Base-by-base conservation (phyloP, 53 echinoderm and acorn worm genomes). In the Actinopyga echinites region DNA sequence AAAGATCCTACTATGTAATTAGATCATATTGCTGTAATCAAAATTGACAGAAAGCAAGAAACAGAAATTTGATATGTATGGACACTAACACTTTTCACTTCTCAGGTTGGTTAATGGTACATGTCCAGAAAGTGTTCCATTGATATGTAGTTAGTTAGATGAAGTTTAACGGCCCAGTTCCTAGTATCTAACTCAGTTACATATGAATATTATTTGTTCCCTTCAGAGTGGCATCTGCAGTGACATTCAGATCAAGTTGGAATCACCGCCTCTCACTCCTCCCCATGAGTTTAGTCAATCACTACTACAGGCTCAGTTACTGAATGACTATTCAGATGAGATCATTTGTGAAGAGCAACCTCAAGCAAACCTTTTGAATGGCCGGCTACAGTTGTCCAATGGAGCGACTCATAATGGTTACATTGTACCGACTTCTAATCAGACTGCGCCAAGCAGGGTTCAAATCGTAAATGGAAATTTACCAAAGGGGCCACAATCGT, bases 201-300 rank as follows among this genome's bases (percentile, higher is more conserved):
- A 68, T 68, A 13, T 23, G 30, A 62, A 11, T 62, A 26, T 30
- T 62, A 13, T 69, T 29, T 75, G 44, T 34, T 79, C 23, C 25
- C 11, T 49, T 43, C 83, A 82, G 83, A 82, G 59, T 87, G 82
- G 62, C 30, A 29, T 75, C 15, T 37, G 15, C 20, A 21, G 63
- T 25, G 54, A 84, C 23, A 56, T 90, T 30, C 88, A 93, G 67
- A 58, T 95, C 86, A 94, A 93, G 69, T 69, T 97, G 22, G 99
- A 97, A 62, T 94, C 99, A 21, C 94, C 99, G 6, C 99, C 99
- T 19, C 87, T 97, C 37, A 97, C 94, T 35, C 99, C 99, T 0
- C 99, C 94, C 35, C 83, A 88, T 28, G 97, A 96, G n/a, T 30
- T 62, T 4, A 5, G 12, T 62, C 63, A 28, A 5, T n/a, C 43